These are phyloP conservation scores for Takifugu bimaculatus DNA, from an alignment of 2,113 vertebrate species.

Conservation along the genomic window DNA sequence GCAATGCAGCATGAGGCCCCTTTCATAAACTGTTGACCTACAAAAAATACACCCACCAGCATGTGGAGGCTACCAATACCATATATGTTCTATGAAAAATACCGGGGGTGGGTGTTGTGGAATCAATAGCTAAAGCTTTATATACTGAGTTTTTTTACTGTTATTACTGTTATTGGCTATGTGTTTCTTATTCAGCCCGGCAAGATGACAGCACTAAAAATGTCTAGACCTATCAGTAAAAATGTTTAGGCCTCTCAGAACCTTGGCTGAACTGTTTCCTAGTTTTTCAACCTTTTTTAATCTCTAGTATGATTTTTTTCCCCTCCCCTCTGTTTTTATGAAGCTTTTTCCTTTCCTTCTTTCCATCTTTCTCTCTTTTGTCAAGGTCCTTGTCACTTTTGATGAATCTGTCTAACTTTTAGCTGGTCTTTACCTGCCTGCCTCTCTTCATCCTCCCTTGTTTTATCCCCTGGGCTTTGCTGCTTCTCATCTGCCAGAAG, in stretches of 20 bases:
- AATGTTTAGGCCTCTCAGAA: background rate
- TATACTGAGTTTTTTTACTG: no score
- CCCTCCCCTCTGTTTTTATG: background rate
- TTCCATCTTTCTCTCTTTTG: background rate
- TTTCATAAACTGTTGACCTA: slow-evolving; percentile 70
- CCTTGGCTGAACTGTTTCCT: background rate
- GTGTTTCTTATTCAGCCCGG: no score
- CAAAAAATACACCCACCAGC: slow-evolving; percentile 57
- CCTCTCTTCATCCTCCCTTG: slow-evolving; percentile 4
- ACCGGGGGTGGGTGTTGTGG: no score
- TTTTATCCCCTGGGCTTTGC: slow-evolving; percentile 31
- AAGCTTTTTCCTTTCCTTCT: background rate
- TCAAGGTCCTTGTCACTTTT: no score
- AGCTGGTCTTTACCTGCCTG: background rate
- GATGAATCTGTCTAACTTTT: no score
- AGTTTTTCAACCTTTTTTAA: background rate
- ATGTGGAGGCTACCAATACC: slow-evolving; percentile 37
- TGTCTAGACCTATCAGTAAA: background rate
- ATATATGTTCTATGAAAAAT: slow-evolving; percentile 5
- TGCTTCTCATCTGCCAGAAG: slow-evolving; percentile 51
- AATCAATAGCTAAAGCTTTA: no score
- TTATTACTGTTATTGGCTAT: no score
- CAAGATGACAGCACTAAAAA: no score
- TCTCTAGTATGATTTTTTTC: background rate
- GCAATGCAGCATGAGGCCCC: slow-evolving; percentile 47